Conservation (phyloP, 1,140 invertebrate species). For the Drosophila burlai region DNA sequence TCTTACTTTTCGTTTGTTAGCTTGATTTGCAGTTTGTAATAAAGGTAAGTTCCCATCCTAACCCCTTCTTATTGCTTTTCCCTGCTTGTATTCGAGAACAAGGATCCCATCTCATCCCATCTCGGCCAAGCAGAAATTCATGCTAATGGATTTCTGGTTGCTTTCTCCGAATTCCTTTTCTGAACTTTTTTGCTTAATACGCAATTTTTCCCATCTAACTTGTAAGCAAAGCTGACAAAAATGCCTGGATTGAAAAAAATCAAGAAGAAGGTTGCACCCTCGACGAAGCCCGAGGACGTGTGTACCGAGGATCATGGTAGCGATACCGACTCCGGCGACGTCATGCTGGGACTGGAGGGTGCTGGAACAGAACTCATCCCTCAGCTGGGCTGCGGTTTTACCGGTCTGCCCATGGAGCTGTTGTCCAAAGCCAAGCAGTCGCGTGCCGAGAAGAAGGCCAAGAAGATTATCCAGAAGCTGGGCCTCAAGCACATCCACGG, state of each 20-base stretch:
- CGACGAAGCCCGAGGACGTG: conserved; percentile 85
- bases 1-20: not conserved
- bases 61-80: not conserved
- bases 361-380: conserved; percentile 85
- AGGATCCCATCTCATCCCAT: not conserved
- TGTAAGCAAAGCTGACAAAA: conserved; percentile 38
- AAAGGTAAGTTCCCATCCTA: not conserved
- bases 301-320: conserved; percentile 89
- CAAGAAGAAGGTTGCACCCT: conserved; percentile 89
- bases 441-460: conserved; percentile 99
- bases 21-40: not conserved
- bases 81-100: not conserved
- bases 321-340: conserved; percentile 86
- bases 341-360: conserved; percentile 94
- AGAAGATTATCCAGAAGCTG: conserved; percentile 99
- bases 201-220: too few relatives aligned
- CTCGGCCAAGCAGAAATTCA: not conserved
- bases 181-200: not conserved
- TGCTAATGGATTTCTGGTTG: not conserved
- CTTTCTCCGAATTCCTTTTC: conserved; percentile 5
- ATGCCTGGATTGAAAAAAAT: conserved; percentile 95
- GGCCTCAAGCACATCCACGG: conserved; percentile 98
- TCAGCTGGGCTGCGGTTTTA: conserved; percentile 86
- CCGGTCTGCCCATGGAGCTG: conserved; percentile 92
- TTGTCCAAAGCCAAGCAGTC: conserved; percentile 98